Percentiles rank a stretch among this genome's conserved stretches.
These are phyloP conservation scores for Odontesthes bonariensis DNA, from an alignment of 2,113 vertebrate species.

Conservation along the genomic window DNA sequence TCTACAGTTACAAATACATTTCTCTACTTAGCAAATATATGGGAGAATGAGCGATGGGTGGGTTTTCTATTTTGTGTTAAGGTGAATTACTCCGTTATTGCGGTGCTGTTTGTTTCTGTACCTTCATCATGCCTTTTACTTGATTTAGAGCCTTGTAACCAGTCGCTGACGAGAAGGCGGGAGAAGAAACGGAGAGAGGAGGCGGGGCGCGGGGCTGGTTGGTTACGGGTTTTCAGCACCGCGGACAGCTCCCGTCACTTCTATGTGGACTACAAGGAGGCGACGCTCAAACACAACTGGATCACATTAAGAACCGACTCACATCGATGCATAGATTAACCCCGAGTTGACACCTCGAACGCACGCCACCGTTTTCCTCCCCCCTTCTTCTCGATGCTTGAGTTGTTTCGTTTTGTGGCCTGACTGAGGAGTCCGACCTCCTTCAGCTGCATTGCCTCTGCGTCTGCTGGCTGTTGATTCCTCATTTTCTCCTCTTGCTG, in stretches of 20 bases:
- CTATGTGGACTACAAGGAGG: conserved; percentile 63
- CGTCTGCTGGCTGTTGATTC: conserved; percentile 43
- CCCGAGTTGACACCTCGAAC: conserved; percentile 1
- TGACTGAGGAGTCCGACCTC: conserved; percentile 50
- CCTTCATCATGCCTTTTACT: conserved; percentile 42
- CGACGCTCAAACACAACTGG: conserved; percentile 30
- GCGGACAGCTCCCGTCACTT: conserved; percentile 76
- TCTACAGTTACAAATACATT: too few relatives aligned
- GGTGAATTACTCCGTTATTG: conserved; percentile 8
- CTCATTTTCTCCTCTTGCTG: conserved; percentile 41
- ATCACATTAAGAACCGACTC: conserved; percentile 8
- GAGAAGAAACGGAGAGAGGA: conserved; percentile 8
- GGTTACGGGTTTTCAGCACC: conserved; percentile 74
- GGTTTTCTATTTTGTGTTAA: not conserved
- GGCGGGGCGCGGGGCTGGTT: conserved; percentile 39
- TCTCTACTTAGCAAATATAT: too few relatives aligned
- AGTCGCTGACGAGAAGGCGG: conserved; percentile 56
- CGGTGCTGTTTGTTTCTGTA: not conserved
- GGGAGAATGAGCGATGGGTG: too few relatives aligned
- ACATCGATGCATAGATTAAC: conserved; percentile 4
- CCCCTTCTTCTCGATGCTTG: conserved; percentile 13
- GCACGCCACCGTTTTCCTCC: not conserved
- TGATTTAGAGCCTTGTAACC: conserved; percentile 53
- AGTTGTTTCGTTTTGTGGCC: conserved; percentile 43
- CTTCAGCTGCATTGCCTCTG: conserved; percentile 67